These are phyloP conservation scores for Aplysia californica DNA, from an alignment of 1,140 invertebrate species.

Conservation along the genomic window DNA sequence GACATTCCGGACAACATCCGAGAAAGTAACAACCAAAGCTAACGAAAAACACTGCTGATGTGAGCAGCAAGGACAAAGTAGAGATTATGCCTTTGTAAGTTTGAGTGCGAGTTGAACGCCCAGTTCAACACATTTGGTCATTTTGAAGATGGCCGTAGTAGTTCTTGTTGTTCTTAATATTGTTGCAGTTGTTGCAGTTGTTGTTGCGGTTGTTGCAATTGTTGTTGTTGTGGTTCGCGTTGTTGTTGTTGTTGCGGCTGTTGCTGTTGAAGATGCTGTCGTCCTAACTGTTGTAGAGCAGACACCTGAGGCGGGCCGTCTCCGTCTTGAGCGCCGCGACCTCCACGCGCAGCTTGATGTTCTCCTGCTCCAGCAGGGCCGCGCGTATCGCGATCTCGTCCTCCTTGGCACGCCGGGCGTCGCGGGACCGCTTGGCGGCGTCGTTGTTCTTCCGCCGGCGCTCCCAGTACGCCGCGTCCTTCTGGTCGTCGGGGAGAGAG, in stretches of 20 bases:
- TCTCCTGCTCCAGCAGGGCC: constrained; percentile 86
- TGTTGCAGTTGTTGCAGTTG: neutral
- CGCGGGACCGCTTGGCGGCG: constrained; percentile 93
- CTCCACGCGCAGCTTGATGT: constrained; percentile 75
- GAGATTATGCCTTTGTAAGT: too few species aligned
- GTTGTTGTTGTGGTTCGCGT: neutral
- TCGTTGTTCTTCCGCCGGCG: constrained; percentile 93
- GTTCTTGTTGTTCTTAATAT: too few species aligned
- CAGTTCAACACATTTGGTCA: too few species aligned
- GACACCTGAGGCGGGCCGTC: constrained; percentile 67
- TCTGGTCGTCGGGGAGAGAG: constrained; percentile 66
- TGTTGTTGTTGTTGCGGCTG: neutral
- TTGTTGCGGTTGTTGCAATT: neutral
- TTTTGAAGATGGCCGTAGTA: too few species aligned
- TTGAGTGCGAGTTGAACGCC: too few species aligned
- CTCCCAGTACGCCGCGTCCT: constrained; percentile 88
- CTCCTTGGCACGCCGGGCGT: constrained; percentile 89
- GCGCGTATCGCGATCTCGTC: constrained; percentile 91
- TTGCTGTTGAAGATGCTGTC: too few species aligned
- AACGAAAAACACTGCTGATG: too few species aligned
- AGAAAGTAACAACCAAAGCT: too few species aligned
- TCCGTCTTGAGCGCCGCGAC: constrained; percentile 74
- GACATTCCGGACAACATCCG: too few species aligned
- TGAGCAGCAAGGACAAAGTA: too few species aligned
- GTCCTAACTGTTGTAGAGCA: constrained; percentile 61